phyloP scores from a whole-genome alignment of 2,888 invertebrate genomes.

The Xestoiulus laeticollis region DNA sequence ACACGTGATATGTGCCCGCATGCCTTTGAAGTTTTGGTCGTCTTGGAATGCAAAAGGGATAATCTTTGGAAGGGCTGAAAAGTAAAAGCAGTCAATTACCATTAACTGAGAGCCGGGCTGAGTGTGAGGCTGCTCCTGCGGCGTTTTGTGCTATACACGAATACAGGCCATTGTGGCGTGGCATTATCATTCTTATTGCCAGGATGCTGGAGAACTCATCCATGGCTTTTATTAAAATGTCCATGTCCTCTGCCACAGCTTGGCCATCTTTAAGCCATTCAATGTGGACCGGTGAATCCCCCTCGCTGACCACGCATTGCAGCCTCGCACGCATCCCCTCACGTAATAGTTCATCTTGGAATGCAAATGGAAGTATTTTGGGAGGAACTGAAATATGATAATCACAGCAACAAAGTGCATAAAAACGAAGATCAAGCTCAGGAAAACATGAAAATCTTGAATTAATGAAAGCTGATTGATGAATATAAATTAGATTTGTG shows the following conservation, averaged over 20 bases:
- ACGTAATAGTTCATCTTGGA: constrained; percentile 76
- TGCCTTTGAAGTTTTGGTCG: constrained; percentile 70
- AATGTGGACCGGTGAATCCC: constrained; percentile 82
- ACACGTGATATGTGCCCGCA: constrained; percentile 82
- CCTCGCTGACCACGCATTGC: constrained; percentile 77
- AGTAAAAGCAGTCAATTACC: constrained; percentile 67
- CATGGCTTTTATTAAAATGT: constrained; percentile 59
- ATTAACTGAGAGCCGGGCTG: constrained; percentile 72
- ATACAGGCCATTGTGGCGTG: constrained; percentile 76
- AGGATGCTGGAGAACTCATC: constrained; percentile 63
- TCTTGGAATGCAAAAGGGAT: constrained; percentile 62
- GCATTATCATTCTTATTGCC: constrained; percentile 71
- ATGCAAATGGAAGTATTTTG: constrained; percentile 84
- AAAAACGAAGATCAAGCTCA: background rate
- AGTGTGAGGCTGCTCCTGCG: constrained; percentile 73
- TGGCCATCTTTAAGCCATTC: constrained; percentile 79
- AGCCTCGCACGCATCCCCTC: constrained; percentile 78
- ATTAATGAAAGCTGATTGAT: background rate
- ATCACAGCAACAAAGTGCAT: background rate
- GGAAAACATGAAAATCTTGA: background rate
- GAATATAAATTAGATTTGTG: too few species aligned
- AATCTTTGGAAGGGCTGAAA: constrained; percentile 79
- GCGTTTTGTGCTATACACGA: constrained; percentile 75
- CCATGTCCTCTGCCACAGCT: constrained; percentile 65
- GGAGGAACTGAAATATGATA: constrained; percentile 76